Conservation (phyloP, 2,888 invertebrate species). For the Celastrina argiolus region DNA sequence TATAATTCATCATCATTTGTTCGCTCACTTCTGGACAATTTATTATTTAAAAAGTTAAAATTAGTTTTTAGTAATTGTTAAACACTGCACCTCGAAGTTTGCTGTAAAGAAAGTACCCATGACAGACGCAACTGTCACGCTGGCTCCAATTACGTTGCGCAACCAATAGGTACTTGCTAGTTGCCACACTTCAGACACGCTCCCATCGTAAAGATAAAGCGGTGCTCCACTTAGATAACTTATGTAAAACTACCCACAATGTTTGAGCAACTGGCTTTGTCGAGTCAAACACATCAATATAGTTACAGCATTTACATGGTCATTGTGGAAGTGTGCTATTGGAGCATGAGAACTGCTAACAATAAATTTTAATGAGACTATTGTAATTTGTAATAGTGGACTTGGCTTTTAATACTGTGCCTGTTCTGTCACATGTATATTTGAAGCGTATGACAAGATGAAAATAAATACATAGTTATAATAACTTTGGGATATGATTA, state of each 20-base stretch:
- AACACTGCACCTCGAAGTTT: too few relatives aligned
- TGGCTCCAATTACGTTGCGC: constrained; percentile 53
- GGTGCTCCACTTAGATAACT: constrained; percentile 20
- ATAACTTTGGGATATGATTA: too few relatives aligned
- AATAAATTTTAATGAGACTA: not conserved
- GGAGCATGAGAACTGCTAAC: not conserved
- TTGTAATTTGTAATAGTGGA: not conserved
- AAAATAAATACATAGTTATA: too few relatives aligned
- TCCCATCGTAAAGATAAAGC: constrained; percentile 24
- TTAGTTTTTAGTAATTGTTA: too few relatives aligned
- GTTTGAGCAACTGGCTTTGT: constrained; percentile 22
- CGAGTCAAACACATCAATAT: not conserved
- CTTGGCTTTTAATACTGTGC: not conserved
- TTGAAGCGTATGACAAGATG: too few relatives aligned
- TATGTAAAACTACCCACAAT: constrained; percentile 22
- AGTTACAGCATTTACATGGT: not conserved
- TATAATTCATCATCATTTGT: too few relatives aligned
- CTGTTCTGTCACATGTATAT: not conserved
- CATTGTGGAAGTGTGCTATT: not conserved
- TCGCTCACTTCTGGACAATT: too few relatives aligned
- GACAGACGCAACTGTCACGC: not conserved
- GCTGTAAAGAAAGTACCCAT: too few relatives aligned
- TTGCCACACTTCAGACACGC: constrained; percentile 34
- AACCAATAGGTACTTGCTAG: constrained; percentile 39
- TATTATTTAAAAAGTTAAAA: too few relatives aligned